Evolutionary conservation across 2,888 invertebrate genomes (phyloP).

Genomic region (Nudaria mundana): DNA sequence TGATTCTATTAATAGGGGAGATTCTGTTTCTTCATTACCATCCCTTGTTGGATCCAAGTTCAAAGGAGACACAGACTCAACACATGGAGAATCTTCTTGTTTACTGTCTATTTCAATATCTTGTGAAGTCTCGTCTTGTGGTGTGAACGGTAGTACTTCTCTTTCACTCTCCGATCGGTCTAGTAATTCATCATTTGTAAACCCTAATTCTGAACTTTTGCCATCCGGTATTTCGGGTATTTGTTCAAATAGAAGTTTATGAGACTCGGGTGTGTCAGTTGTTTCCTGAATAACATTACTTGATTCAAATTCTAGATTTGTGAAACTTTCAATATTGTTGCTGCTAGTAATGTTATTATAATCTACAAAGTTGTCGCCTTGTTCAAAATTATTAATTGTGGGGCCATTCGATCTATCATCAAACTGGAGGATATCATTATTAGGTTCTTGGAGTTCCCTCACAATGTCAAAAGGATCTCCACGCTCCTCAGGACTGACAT

Average conservation of each 20-base stretch:
- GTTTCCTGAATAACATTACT: slow-evolving; percentile 50
- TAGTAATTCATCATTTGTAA: slow-evolving; percentile 60
- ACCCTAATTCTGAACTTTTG: slow-evolving; percentile 72
- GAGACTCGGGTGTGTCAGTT: slow-evolving; percentile 76
- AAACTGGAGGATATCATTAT: slow-evolving; percentile 64
- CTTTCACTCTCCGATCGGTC: slow-evolving; percentile 65
- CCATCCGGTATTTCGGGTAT: slow-evolving; percentile 77
- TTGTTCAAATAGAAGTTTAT: slow-evolving; percentile 73
- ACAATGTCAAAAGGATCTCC: slow-evolving; percentile 44
- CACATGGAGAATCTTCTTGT: slow-evolving; percentile 49
- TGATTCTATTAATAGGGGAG: slow-evolving; percentile 16
- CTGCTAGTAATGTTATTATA: slow-evolving; percentile 47
- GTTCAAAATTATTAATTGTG: slow-evolving; percentile 44
- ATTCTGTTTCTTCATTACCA: slow-evolving; percentile 17
- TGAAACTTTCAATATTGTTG: slow-evolving; percentile 52
- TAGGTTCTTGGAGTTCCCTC: slow-evolving; percentile 50
- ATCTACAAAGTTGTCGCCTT: slow-evolving; percentile 53
- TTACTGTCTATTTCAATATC: slow-evolving; percentile 63
- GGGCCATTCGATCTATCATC: slow-evolving; percentile 52
- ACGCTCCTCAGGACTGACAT: slow-evolving; percentile 52
- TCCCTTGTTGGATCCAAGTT: slow-evolving; percentile 19
- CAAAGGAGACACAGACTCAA: slow-evolving; percentile 32
- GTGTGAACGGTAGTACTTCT: slow-evolving; percentile 49
- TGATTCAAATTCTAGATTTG: slow-evolving; percentile 59
- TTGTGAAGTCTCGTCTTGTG: slow-evolving; percentile 62